phyloP scores from a whole-genome alignment of 2,888 invertebrate species.

The Adelognathus sp. region DNA sequence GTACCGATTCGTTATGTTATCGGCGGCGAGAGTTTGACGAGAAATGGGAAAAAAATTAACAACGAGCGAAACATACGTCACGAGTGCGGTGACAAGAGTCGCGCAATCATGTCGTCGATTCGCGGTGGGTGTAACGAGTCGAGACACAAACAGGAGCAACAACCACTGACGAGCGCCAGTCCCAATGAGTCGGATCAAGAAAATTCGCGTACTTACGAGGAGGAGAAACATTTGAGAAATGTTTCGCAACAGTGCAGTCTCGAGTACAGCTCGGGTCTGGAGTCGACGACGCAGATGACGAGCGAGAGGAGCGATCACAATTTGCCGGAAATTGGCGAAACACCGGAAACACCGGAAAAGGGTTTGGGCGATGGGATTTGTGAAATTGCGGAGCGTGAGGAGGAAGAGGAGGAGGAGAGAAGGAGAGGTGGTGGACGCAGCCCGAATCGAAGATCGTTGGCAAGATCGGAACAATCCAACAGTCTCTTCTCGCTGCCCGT shows the following conservation, averaged over 20 bases:
- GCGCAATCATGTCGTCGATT: slow-evolving; percentile 40
- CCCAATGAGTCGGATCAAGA: slow-evolving; percentile 75
- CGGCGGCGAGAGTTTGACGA: slow-evolving; percentile 77
- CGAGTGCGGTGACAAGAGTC: slow-evolving; percentile 35
- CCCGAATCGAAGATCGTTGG: slow-evolving; percentile 52
- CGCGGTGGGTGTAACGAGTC: slow-evolving; percentile 44
- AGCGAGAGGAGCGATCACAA: slow-evolving; percentile 78
- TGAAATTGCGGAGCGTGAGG: no score
- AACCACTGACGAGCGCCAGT: slow-evolving; percentile 68
- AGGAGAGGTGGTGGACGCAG: slow-evolving; percentile 51
- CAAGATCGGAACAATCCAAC: slow-evolving; percentile 70
- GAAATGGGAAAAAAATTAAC: slow-evolving; percentile 69
- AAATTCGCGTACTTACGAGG: slow-evolving; percentile 73
- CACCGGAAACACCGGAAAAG: slow-evolving; percentile 62
- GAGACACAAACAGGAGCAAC: slow-evolving; percentile 77
- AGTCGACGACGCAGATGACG: slow-evolving; percentile 74
- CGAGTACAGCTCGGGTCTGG: slow-evolving; percentile 85
- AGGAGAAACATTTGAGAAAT: slow-evolving; percentile 83
- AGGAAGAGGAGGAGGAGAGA: no score
- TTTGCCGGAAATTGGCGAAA: slow-evolving; percentile 75
- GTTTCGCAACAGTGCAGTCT: slow-evolving; percentile 88
- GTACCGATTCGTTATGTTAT: slow-evolving; percentile 78
- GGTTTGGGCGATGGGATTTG: slow-evolving; percentile 46
- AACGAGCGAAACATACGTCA: slow-evolving; percentile 63
- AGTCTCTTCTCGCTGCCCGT: slow-evolving; percentile 73